phyloP scores from a whole-genome alignment of 2,797 vertebrate genomes.

The Silurus lanzhouensis region DNA sequence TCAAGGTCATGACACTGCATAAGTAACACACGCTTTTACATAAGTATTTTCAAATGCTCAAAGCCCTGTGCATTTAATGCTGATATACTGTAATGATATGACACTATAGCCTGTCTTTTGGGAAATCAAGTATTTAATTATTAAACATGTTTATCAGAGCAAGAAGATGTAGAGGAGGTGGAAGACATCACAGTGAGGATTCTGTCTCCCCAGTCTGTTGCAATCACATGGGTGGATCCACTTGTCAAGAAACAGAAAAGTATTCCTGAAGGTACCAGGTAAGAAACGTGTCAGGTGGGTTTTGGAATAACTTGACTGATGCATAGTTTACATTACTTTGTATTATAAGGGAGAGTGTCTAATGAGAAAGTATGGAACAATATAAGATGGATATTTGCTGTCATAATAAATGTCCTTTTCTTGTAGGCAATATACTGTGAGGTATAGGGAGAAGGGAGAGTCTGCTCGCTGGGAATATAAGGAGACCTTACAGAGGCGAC shows the following conservation, averaged over 20 bases:
- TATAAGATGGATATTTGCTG: background rate
- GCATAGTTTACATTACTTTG: background rate
- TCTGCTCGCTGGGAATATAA: conserved; percentile 95
- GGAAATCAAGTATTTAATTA: background rate
- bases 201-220: conserved; percentile 92
- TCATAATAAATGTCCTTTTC: conserved; percentile 1
- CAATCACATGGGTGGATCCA: conserved; percentile 92
- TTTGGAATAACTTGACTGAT: background rate
- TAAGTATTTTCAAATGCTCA: background rate
- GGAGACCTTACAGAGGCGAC: conserved; percentile 79
- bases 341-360: background rate
- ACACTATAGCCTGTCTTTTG: background rate
- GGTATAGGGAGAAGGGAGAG: conserved; percentile 94
- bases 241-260: conserved; percentile 82
- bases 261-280: conserved; percentile 67
- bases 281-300: conserved; percentile 10
- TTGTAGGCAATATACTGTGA: conserved; percentile 84
- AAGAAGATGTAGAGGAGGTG: conserved; percentile 80
- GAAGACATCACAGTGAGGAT: conserved; percentile 90
- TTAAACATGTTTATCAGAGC: conserved; percentile 75
- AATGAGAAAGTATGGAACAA: background rate
- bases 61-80: background rate
- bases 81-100: background rate
- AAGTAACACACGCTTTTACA: background rate
- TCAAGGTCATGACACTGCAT: background rate